Conservation (phyloP, 2,888 invertebrate genomes). For the Dryococelus australis region DNA sequence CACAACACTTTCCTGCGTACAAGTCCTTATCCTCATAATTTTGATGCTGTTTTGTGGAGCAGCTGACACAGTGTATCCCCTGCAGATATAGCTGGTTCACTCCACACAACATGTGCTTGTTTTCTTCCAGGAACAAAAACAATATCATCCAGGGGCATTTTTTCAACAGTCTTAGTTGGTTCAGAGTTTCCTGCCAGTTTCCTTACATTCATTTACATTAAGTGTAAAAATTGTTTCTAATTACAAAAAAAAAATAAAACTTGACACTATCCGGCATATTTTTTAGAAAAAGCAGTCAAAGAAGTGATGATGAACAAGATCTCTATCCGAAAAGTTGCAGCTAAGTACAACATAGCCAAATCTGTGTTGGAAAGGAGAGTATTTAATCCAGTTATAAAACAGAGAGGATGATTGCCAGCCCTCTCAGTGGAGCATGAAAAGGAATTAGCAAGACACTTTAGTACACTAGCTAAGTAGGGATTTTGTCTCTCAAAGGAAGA, state of each 20-base stretch:
- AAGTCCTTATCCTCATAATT: no score
- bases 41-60: no score
- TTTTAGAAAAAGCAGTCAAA: neutral
- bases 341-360: neutral
- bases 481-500: neutral
- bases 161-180: no score
- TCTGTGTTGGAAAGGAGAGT: constrained; percentile 1
- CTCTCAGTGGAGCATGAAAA: neutral
- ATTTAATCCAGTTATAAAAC: neutral
- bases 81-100: no score
- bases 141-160: no score
- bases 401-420: neutral
- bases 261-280: no score
- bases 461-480: neutral
- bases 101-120: no score
- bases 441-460: neutral
- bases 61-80: no score
- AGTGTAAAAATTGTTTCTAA: neutral
- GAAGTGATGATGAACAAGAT: neutral
- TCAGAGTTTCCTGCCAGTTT: no score
- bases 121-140: no score
- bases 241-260: no score
- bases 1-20: no score
- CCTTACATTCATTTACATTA: neutral
- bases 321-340: neutral